These are phyloP conservation scores for Acipenser transmontanus DNA, from an alignment of 2,797 vertebrate species.

Conservation along the genomic window DNA sequence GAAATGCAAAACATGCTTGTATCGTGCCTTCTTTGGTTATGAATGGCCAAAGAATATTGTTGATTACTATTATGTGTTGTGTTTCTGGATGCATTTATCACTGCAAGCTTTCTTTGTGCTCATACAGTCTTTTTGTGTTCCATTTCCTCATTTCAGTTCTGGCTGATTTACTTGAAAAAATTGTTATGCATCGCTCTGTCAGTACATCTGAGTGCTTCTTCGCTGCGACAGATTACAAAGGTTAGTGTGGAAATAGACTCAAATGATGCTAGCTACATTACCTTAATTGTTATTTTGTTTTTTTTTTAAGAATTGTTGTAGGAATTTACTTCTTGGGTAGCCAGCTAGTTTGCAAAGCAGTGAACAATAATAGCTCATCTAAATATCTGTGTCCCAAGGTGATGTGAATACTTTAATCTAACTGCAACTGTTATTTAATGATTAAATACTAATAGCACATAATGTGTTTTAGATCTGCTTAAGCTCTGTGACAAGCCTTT, in stretches of 20 bases:
- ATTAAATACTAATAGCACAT: too few relatives aligned
- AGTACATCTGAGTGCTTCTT: conserved; percentile 68
- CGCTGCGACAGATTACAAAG: conserved; percentile 60
- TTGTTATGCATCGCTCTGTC: conserved; percentile 66
- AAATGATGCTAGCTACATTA: conserved; percentile 16
- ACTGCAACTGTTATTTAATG: too few relatives aligned
- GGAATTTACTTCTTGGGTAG: too few relatives aligned
- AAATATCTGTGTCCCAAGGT: too few relatives aligned
- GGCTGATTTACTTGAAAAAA: conserved; percentile 77
- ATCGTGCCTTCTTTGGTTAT: neutral
- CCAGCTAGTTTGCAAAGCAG: too few relatives aligned
- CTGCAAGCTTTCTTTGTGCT: neutral
- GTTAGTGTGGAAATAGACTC: conserved; percentile 52
- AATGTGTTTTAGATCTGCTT: too few relatives aligned
- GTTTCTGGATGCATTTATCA: neutral
- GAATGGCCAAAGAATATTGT: conserved; percentile 6
- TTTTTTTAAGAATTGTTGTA: too few relatives aligned
- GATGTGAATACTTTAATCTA: too few relatives aligned
- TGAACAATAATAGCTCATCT: too few relatives aligned
- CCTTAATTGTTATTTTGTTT: neutral
- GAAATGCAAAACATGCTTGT: neutral
- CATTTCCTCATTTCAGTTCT: conserved; percentile 59
- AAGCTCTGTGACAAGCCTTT: too few relatives aligned
- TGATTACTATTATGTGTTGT: conserved; percentile 7
- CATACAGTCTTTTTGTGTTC: conserved; percentile 5